Evolutionary conservation across 2,797 vertebrate species (phyloP), one percentile per base, ranked within the genome.

Genomic region (Psittacula derbiana): DNA sequence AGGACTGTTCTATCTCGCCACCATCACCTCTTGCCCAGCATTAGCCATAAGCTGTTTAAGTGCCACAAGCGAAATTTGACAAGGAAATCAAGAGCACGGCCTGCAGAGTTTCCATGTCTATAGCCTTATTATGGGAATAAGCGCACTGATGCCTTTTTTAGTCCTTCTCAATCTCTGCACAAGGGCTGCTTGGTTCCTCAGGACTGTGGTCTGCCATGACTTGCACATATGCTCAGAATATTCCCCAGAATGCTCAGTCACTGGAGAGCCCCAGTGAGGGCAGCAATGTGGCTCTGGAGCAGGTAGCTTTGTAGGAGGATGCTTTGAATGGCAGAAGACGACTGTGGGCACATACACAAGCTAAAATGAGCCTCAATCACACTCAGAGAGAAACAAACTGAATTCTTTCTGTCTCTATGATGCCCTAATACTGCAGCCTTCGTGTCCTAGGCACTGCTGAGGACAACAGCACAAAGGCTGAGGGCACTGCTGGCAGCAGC

Each of bases 261-360:
- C 16, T 4, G 3, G 30, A 0, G 0, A 80, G 38, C 30, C 27
- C 15, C 65, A 40, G 40, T 0, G 0, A 41, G 33, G 38, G 31
- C 52, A 75, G 17, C 0, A 0, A 6, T 20, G 27, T 3, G 8
- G 36, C 52, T 67, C 47, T 64, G 40, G 38, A 58, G 38, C 0
- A 0, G 58, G 27, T 41, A 8, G 28, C 33, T 90, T 31, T 65
- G 41, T 41, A 72, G 62, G 3, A 67, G 13, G 24, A 36, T 75
- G 28, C 25, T 75, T 78, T 46, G 27, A 75, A 69, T 1, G 10
- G 44, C 76, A 80, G 49, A 7, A 90, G 44, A n/a, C 3, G 12
- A 25, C 25, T 60, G 4, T 10, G n/a, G 10, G 40, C 33, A 28
- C 41, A 57, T 1, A 5, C 10, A 12, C 17, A 66, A 62, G 5